Base-by-base conservation (phyloP, 1,140 invertebrate species). In the Drosophila nannoptera region DNA sequence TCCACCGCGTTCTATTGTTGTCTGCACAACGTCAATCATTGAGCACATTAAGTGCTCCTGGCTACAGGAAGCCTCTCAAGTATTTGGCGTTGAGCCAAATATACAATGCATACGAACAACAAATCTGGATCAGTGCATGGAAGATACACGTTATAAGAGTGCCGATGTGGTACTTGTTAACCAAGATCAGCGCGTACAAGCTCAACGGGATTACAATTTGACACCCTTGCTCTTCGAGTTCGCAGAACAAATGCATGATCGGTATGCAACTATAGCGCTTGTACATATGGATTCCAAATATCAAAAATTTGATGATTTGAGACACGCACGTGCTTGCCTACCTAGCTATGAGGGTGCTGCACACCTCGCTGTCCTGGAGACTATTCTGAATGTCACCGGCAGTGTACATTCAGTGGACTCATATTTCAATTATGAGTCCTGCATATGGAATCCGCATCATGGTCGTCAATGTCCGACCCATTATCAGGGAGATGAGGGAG, bases 21-120 rank as follows among this genome's bases (percentile, higher is more conserved):
- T 94, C 43, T 95, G 94, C 72, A 93, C 93, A 0, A 91, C 92
- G 0, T 93, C 93, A 0, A 91, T 93, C 38, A 78, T 93, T 0
- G 93, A 94, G 64, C 91, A 92, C 35, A 91, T 92, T 33, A 96
- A 96, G 76, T 97, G 96, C 77, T 91, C 92, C 7, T 94, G 93
- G 93, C 77, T 96, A 72, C 91, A 92, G 69, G 93, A 94, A 76
- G 93, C 93, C 0, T 92, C 93, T 0, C 90, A 92, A 4, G 93
- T 94, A 1, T 93, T 94, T 75, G 94, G 94, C 1, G 90, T 96
- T 0, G 91, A 93, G 62, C 95, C 95, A 0, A 91, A 92, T n/a
- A 90, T 96, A 8, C 92, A 93, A 38, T 97, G 95, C 71, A 78
- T 92, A 0, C 89, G 92, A 54, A 90, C 91, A 36, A 75, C 80